These are phyloP conservation scores for Criorhina ranunculi DNA, from an alignment of 2,888 invertebrate species.

Conservation along the genomic window DNA sequence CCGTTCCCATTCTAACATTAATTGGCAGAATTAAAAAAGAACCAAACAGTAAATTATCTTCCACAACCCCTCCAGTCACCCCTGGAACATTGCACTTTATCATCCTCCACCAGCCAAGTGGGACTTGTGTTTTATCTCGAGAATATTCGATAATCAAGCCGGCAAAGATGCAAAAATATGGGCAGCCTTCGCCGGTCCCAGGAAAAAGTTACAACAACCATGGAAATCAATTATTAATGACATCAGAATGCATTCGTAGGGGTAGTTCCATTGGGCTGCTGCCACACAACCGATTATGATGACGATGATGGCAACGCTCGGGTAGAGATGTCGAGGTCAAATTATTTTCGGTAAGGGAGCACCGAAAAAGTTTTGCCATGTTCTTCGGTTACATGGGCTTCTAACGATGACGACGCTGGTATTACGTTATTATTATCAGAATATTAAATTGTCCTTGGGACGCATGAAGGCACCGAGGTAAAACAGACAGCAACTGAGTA, in stretches of 20 bases:
- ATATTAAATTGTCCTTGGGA: constrained; percentile 72
- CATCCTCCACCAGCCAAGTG: constrained; percentile 49
- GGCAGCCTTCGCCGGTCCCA: background rate
- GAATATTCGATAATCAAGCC: constrained; percentile 62
- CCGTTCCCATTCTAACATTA: constrained; percentile 30
- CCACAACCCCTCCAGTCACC: background rate
- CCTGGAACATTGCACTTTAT: constrained; percentile 65
- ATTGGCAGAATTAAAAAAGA: constrained; percentile 67
- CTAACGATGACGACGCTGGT: constrained; percentile 20
- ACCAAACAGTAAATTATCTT: constrained; percentile 66
- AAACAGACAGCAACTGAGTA: background rate
- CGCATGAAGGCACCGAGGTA: constrained; percentile 41
- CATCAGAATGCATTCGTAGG: constrained; percentile 58
- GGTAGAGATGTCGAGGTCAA: constrained; percentile 45
- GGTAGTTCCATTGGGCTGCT: constrained; percentile 17
- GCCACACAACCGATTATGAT: constrained; percentile 30
- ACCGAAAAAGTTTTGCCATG: constrained; percentile 30
- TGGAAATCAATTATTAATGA: constrained; percentile 69
- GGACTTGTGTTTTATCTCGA: constrained; percentile 56
- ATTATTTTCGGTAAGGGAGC: constrained; percentile 17
- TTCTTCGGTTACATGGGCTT: constrained; percentile 9
- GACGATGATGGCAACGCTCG: constrained; percentile 22
- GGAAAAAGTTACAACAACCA: constrained; percentile 30
- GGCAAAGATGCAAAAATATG: constrained; percentile 53
- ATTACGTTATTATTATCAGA: constrained; percentile 65